A percentile compares a stretch with the other conserved stretches of the same genome.
phyloP scores from a whole-genome alignment of 2,797 vertebrate genomes.

The Moxostoma hubbsi region DNA sequence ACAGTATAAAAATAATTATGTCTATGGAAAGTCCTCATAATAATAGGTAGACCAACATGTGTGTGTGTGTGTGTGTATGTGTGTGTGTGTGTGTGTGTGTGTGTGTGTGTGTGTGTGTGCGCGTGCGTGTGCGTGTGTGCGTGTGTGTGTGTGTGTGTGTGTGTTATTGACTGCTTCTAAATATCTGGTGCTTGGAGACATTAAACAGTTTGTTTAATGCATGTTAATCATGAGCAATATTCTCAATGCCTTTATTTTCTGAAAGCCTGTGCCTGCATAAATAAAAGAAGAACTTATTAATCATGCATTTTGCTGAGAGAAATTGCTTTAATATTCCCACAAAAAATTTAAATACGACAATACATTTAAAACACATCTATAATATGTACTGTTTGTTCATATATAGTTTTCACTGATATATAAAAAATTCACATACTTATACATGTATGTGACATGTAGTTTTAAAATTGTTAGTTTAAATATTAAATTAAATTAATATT shows the following conservation, averaged over 20 bases:
- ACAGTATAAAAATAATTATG: too few relatives aligned
- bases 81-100: not conserved
- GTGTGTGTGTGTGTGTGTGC: not conserved
- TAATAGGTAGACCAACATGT: not conserved
- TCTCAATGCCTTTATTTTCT: constrained; percentile 10
- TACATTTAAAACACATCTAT: too few relatives aligned
- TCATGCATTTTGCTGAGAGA: not conserved
- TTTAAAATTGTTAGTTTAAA: too few relatives aligned
- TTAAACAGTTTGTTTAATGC: not conserved
- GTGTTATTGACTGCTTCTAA: constrained; percentile 8
- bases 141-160: not conserved
- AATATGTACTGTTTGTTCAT: too few relatives aligned
- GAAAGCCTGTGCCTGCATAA: not conserved
- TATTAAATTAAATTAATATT: too few relatives aligned
- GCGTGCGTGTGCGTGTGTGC: not conserved
- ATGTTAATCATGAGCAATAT: constrained; percentile 1
- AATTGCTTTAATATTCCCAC: not conserved
- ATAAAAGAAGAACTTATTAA: not conserved
- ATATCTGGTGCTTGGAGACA: constrained; percentile 10
- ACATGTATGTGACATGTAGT: too few relatives aligned
- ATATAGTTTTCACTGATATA: too few relatives aligned
- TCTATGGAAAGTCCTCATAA: too few relatives aligned
- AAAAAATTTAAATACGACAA: too few relatives aligned
- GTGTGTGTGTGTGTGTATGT: not conserved
- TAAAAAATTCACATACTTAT: too few relatives aligned